Conservation (phyloP, 2,888 invertebrate genomes). For the Amblyjoppa fuscipennis region DNA sequence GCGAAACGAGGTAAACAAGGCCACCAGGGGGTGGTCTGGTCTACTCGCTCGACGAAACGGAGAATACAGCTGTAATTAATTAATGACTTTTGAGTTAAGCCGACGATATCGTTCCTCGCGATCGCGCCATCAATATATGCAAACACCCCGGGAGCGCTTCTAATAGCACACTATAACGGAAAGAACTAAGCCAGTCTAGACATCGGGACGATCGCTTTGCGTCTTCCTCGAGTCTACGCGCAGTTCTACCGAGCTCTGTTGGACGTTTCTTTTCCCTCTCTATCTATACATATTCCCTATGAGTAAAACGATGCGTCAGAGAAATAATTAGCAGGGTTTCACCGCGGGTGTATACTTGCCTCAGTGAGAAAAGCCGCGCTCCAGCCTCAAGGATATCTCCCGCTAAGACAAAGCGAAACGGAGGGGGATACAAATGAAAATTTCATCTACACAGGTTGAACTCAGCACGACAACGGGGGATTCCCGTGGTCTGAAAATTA, state of each 20-base stretch:
- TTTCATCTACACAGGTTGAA: background rate
- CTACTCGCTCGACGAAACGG: slow-evolving; percentile 39
- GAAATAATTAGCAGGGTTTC: slow-evolving; percentile 65
- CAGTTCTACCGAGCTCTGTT: background rate
- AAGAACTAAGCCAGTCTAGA: slow-evolving; percentile 46
- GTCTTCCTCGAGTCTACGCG: background rate
- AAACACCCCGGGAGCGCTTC: slow-evolving; percentile 59
- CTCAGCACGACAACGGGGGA: slow-evolving; percentile 40
- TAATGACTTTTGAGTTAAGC: slow-evolving; percentile 45
- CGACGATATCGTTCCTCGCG: slow-evolving; percentile 55
- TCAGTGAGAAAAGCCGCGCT: slow-evolving; percentile 25
- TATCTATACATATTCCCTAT: slow-evolving; percentile 38
- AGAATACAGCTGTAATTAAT: slow-evolving; percentile 57
- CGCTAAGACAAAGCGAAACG: slow-evolving; percentile 43
- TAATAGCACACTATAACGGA: slow-evolving; percentile 60
- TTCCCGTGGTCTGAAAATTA: slow-evolving; percentile 58
- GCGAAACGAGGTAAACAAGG: slow-evolving; percentile 61
- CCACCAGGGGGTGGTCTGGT: slow-evolving; percentile 53
- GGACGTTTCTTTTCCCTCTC: background rate
- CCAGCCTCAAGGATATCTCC: slow-evolving; percentile 42
- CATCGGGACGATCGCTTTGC: slow-evolving; percentile 27
- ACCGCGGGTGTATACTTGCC: slow-evolving; percentile 47
- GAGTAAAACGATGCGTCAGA: slow-evolving; percentile 40
- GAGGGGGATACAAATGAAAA: slow-evolving; percentile 30
- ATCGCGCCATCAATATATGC: slow-evolving; percentile 62